Conservation (phyloP, 1,140 invertebrate species). For the Drosophila novamexicana region DNA sequence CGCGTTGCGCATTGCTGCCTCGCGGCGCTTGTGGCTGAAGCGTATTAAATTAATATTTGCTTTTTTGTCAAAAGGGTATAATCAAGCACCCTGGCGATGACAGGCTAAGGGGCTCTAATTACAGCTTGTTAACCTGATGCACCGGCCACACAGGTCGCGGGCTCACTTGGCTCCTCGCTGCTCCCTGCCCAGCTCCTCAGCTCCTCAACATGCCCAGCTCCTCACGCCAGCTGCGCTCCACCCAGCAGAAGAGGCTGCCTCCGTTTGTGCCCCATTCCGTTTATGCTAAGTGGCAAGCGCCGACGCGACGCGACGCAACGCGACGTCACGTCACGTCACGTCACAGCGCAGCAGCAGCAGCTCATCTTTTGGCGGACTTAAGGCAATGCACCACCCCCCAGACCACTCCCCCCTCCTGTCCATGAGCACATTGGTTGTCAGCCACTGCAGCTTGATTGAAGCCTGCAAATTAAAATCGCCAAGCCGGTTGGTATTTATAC, state of each 20-base stretch:
- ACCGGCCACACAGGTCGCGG: constrained; percentile 76
- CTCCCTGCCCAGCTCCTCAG: too few relatives aligned
- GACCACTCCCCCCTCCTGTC: neutral
- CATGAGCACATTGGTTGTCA: neutral
- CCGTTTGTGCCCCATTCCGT: constrained; percentile 38
- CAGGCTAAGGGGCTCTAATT: constrained; percentile 84
- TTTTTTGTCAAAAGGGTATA: constrained; percentile 83
- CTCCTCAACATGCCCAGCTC: neutral
- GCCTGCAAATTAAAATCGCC: constrained; percentile 74
- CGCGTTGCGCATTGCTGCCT: constrained; percentile 14
- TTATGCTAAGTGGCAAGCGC: constrained; percentile 82
- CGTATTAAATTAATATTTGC: constrained; percentile 84
- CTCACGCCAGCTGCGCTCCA: constrained; percentile 11
- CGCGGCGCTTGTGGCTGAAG: constrained; percentile 46
- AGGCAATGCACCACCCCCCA: constrained; percentile 25
- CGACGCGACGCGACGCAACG: constrained; percentile 15
- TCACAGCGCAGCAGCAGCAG: constrained; percentile 15
- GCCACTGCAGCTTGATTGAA: constrained; percentile 70
- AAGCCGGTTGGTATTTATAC: constrained; percentile 3
- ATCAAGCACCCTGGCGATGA: constrained; percentile 84
- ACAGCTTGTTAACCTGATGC: constrained; percentile 82
- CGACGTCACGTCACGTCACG: constrained; percentile 14
- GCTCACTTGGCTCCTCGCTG: constrained; percentile 62
- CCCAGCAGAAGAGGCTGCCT: neutral
- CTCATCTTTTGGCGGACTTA: constrained; percentile 49